phyloP scores from a whole-genome alignment of 2,113 vertebrate species.

The Leptosomus discolor region DNA sequence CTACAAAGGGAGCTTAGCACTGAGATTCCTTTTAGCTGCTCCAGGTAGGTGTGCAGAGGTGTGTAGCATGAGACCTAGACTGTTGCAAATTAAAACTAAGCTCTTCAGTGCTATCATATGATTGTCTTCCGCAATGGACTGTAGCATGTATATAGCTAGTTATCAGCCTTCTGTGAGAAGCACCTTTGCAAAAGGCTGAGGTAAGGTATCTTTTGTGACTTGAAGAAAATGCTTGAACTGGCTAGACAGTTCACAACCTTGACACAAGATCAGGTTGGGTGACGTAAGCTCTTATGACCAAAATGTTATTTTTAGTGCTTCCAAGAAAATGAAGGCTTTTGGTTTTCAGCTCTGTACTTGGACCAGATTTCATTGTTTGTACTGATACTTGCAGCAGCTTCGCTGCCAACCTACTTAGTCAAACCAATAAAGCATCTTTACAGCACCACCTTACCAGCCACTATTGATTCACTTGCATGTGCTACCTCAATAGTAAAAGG shows the following conservation, averaged over 20 bases:
- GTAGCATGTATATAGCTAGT: not conserved
- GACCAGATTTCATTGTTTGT: conserved; percentile 25
- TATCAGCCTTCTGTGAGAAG: not conserved
- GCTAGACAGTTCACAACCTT: not conserved
- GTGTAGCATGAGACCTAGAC: not conserved
- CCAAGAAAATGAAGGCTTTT: not conserved
- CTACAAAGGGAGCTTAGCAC: not conserved
- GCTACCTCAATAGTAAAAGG: conserved; percentile 76
- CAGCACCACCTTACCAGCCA: conserved; percentile 60
- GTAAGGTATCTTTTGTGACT: not conserved
- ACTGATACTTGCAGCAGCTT: conserved; percentile 55
- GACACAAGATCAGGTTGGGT: not conserved
- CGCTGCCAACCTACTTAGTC: conserved; percentile 66
- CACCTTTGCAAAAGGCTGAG: not conserved
- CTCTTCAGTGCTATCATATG: not conserved
- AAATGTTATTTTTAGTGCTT: not conserved
- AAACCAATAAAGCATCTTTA: conserved; percentile 78
- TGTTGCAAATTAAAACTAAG: not conserved
- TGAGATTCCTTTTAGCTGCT: not conserved
- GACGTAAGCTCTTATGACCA: not conserved
- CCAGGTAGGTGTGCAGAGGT: not conserved
- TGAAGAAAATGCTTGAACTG: not conserved
- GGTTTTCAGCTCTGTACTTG: conserved; percentile 1
- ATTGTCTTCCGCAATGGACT: not conserved
- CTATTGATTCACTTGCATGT: conserved; percentile 78